Evolutionary conservation across 30 jellyfish, hydroid and myxozoan species (phyloP), one percentile per base, ranked within the genome.

Genomic region (Morbakka virulenta): DNA sequence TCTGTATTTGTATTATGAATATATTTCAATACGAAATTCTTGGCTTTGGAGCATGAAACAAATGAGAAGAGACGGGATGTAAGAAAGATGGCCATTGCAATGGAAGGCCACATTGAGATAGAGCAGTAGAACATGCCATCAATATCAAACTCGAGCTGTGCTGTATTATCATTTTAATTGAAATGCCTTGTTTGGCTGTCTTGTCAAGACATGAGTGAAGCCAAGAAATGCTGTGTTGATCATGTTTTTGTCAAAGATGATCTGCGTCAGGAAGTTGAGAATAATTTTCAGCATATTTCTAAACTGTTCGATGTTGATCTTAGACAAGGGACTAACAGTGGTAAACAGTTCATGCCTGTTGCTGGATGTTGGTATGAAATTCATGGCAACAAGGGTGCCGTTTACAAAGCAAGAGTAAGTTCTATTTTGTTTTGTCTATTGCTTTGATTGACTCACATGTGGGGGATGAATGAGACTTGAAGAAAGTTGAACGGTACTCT

Each of bases 361-460:
- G 95, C 98, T 35, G 98, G 98, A 65, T 72, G 67, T 63, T 91
- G 98, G 98, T 64, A 82, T 50, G 96, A 84, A 53, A 89, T 91
- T 17, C 73, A 67, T 35, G 98, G 98, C 6, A 62, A 78, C 23
- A 63, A 87, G 57, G 95, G 75, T 32, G 79, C 84, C 64, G 98
- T 88, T 51, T 79, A 69, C 77, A 91, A 91, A 72, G 98, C 98
- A 12, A 66, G 95, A 92, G 98, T 91, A 61, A 68, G 96, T 73
- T n/a, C 11, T 6, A 21, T 4, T 41, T 41, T 41, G 57, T 41
- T 41, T 41, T 6, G 57, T 41, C 57, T 41, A 41, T 9, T 9
- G 17, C 13, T 41, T 41, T 41, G 57, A 41, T 17, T 6, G 13
- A 17, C 13, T 6, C 57, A 6, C 57, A 41, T 41, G 57, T 41